phyloP scores from a whole-genome alignment of 2,888 invertebrate genomes.

The Anagyrus pseudococci region DNA sequence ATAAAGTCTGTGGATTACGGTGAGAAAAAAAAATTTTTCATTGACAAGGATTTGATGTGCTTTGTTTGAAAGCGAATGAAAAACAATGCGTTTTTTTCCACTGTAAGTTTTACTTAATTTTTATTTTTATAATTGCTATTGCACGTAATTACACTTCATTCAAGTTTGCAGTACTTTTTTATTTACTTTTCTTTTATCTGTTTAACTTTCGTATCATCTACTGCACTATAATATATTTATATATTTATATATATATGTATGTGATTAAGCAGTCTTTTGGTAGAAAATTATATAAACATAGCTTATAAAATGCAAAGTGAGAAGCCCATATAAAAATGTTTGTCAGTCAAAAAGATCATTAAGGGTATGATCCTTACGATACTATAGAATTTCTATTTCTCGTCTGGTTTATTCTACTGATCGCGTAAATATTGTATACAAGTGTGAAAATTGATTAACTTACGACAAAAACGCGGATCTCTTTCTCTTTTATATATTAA shows the following conservation, averaged over 20 bases:
- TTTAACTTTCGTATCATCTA: constrained; percentile 32
- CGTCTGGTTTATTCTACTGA: constrained; percentile 16
- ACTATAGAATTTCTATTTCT: constrained; percentile 27
- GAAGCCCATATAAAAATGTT: constrained; percentile 41
- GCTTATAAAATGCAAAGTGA: constrained; percentile 44
- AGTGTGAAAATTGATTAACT: too few relatives aligned
- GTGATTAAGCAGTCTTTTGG: constrained; percentile 45
- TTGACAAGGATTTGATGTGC: too few relatives aligned
- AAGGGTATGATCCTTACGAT: constrained; percentile 22
- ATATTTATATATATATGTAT: constrained; percentile 16
- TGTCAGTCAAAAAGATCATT: constrained; percentile 34
- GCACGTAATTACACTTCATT: constrained; percentile 13
- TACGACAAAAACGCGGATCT: too few relatives aligned
- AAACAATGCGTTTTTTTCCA: too few relatives aligned
- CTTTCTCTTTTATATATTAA: not conserved
- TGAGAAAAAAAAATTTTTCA: too few relatives aligned
- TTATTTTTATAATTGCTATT: constrained; percentile 5
- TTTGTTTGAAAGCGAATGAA: too few relatives aligned
- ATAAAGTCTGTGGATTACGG: too few relatives aligned
- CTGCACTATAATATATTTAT: constrained; percentile 35
- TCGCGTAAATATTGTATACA: constrained; percentile 19
- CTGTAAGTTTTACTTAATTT: too few relatives aligned
- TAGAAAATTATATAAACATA: constrained; percentile 57
- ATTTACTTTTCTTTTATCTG: constrained; percentile 3
- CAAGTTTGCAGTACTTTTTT: constrained; percentile 21